Conservation (phyloP, 2,888 invertebrate genomes). For the Pemphredon lugubris region DNA sequence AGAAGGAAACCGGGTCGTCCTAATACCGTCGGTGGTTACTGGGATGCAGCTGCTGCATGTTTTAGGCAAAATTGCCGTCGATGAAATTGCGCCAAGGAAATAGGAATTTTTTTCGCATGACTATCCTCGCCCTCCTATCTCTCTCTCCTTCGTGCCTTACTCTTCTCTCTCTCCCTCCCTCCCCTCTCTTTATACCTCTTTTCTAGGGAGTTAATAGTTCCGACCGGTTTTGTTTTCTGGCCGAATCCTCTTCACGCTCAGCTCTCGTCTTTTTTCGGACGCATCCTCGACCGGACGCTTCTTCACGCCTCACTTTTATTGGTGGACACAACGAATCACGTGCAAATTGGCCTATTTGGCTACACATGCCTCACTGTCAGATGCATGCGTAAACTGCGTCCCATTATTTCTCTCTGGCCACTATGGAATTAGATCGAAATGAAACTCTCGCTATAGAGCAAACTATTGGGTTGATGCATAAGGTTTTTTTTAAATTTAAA, state of each 20-base stretch:
- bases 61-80: constrained; percentile 68
- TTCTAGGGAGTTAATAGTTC: constrained; percentile 36
- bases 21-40: constrained; percentile 51
- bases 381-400: constrained; percentile 1
- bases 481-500: no score
- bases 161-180: neutral
- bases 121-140: constrained; percentile 9
- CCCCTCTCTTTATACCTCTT: neutral
- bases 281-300: constrained; percentile 24
- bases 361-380: neutral
- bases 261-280: constrained; percentile 9
- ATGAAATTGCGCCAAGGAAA: constrained; percentile 63
- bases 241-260: constrained; percentile 36
- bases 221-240: constrained; percentile 43
- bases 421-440: neutral
- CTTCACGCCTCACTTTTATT: constrained; percentile 38
- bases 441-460: no score
- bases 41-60: constrained; percentile 67
- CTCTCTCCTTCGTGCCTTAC: neutral
- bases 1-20: constrained; percentile 41
- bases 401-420: neutral
- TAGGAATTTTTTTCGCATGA: constrained; percentile 38
- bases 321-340: constrained; percentile 32
- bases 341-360: constrained; percentile 42
- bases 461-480: no score